Evolutionary conservation across 2,113 vertebrate genomes (phyloP).

Genomic region (Zingel zingel): DNA sequence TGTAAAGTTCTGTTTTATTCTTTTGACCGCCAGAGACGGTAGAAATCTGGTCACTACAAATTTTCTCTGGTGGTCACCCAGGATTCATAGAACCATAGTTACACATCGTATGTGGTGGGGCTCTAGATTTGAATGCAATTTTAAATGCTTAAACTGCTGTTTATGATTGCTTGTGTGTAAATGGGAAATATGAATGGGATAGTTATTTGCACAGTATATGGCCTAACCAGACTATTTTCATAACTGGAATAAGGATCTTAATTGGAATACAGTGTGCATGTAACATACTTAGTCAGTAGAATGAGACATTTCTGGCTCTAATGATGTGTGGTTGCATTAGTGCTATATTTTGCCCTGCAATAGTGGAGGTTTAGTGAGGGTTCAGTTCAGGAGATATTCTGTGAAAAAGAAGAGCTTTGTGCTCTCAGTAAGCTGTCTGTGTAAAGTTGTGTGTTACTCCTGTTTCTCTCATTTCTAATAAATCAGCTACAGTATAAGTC

Average conservation of each 20-base stretch:
- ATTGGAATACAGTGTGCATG: constrained; percentile 4
- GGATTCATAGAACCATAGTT: neutral
- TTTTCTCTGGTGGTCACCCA: neutral
- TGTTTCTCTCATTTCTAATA: neutral
- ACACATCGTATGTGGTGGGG: neutral
- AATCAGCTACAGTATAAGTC: neutral
- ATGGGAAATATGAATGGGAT: neutral
- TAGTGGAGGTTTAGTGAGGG: neutral
- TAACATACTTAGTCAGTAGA: neutral
- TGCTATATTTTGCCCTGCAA: neutral
- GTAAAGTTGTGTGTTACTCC: neutral
- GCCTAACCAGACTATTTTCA: neutral
- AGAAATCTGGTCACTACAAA: neutral
- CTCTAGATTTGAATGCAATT: neutral
- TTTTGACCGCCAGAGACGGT: neutral
- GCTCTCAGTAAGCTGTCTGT: neutral
- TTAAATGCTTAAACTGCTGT: neutral
- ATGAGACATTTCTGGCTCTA: neutral
- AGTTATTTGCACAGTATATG: neutral
- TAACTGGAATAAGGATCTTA: neutral
- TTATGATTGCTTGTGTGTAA: neutral
- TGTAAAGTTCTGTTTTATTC: neutral
- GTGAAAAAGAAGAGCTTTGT: neutral
- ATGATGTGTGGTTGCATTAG: neutral
- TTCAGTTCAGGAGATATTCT: constrained; percentile 14